phyloP scores from a whole-genome alignment of 1,140 invertebrate species.

The Trichogramma pretiosum region DNA sequence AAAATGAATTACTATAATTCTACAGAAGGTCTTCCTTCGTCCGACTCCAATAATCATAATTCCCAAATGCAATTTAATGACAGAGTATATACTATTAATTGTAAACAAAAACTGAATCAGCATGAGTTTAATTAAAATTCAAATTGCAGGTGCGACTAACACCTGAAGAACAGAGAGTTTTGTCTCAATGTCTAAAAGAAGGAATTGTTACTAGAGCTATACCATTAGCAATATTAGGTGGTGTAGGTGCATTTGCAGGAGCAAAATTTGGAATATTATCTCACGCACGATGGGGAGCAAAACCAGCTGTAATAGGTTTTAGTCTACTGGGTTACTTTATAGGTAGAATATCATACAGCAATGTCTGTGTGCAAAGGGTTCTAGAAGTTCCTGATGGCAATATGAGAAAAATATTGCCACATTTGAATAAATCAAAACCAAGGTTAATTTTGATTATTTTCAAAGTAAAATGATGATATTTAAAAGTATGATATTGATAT shows the following conservation, averaged over 20 bases:
- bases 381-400: conserved; percentile 10
- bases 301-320: conserved; percentile 1
- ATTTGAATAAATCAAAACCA: not conserved
- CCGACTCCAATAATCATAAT: too few relatives aligned
- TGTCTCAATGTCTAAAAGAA: not conserved
- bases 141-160: conserved; percentile 1
- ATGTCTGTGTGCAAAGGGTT: not conserved
- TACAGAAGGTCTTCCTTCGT: too few relatives aligned
- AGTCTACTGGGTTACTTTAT: conserved; percentile 2
- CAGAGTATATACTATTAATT: too few relatives aligned
- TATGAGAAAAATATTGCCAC: not conserved
- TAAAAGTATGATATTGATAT: not conserved
- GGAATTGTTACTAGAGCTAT: conserved; percentile 8
- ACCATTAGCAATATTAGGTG: not conserved
- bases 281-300: not conserved
- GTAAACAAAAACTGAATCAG: too few relatives aligned
- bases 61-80: too few relatives aligned
- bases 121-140: too few relatives aligned
- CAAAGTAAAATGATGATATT: not conserved
- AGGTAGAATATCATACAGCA: conserved; percentile 5
- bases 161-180: conserved; percentile 5
- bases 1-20: too few relatives aligned
- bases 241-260: not conserved
- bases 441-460: not conserved
- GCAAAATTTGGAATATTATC: not conserved